These are phyloP conservation scores for Netelia melanura DNA, from an alignment of 2,888 invertebrate species.

Conservation along the genomic window DNA sequence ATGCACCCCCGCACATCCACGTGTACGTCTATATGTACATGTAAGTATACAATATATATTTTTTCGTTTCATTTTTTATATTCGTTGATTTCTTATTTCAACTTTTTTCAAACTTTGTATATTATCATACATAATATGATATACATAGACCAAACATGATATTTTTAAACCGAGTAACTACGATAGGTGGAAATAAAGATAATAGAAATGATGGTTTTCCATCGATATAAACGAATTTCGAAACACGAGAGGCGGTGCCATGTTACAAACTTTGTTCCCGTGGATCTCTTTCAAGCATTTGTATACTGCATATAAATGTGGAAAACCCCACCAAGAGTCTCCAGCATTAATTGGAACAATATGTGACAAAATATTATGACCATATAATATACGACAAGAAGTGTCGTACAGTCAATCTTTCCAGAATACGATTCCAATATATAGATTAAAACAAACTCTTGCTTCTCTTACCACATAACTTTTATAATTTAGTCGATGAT, in stretches of 20 bases:
- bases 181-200: conserved; percentile 35
- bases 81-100: not conserved
- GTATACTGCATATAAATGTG: not conserved
- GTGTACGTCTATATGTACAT: conserved; percentile 29
- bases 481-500: conserved; percentile 25
- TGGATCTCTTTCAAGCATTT: conserved; percentile 15
- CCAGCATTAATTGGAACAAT: not conserved
- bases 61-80: conserved; percentile 9
- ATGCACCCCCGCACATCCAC: not conserved
- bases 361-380: not conserved
- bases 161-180: conserved; percentile 12
- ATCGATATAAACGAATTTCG: conserved; percentile 6
- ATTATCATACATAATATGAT: conserved; percentile 47
- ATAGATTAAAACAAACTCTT: conserved; percentile 6
- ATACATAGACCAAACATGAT: conserved; percentile 40
- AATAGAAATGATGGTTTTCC: conserved; percentile 24
- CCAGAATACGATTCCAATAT: not conserved
- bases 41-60: conserved; percentile 32
- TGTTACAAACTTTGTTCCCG: conserved; percentile 49
- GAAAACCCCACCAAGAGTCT: not conserved
- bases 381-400: not conserved
- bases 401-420: not conserved
- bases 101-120: not conserved
- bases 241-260: conserved; percentile 11
- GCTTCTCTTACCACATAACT: conserved; percentile 41